Evolutionary conservation across 1,140 invertebrate species (phyloP), one percentile per base, ranked within the genome.

Genomic region (Triops cancriformis): DNA sequence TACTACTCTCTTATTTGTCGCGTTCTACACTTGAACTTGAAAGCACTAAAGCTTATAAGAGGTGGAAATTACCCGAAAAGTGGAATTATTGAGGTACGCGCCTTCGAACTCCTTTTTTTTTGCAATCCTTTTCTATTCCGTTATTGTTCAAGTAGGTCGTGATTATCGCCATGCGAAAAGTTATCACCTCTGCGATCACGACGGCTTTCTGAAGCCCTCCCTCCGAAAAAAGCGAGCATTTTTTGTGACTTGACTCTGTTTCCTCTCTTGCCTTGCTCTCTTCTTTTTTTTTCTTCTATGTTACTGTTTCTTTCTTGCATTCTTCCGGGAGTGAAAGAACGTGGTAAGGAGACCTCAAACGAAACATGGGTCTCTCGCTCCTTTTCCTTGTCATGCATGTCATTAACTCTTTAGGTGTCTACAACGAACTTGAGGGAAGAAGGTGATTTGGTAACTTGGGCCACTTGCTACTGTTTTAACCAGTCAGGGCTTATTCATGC

Each of bases 131-230:
- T 37, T 37, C 31, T 23, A 18, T 10, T 18, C 14, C 14, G 51
- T 7, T 64, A 6, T 64, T 64, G 51, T 23, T 64, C 14, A 64
- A 64, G 51, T 37, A 37, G 31, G 31, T 64, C 51, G 51, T 64
- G 51, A 64, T 64, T 64, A 64, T 64, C 23, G 51, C 51, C 51
- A 23, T 14, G 23, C 51, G 51, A 64, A 64, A 64, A 64, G 23
- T 64, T 64, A 64, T 64, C 51, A 64, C 51, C 51, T 64, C 51
- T 64, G 51, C 23, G 51, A 64, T 64, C 51, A 64, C 51, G 51
- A 64, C 51, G 14, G n/a, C 23, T 64, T 37, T 37, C 31, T 37
- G 31, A 37, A 37, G 31, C 7, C 31, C 31, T 37, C 31, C 31
- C 2, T 37, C 7, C 31, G 2, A 7, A 37, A 37, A 37, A 64